phyloP scores from a whole-genome alignment of 2,888 invertebrate species.

The Agrotis puta region DNA sequence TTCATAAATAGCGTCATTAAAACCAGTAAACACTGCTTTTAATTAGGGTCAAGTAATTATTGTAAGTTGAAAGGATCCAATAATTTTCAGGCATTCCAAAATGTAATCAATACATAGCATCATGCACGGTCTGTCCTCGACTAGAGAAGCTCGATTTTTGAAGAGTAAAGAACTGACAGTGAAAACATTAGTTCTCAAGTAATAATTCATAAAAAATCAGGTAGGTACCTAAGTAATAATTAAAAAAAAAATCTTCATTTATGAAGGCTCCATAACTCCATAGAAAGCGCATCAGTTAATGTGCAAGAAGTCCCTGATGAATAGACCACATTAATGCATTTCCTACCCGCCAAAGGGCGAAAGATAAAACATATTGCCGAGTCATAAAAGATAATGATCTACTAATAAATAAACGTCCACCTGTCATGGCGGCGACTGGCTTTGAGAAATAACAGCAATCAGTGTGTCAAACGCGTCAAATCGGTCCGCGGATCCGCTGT shows the following conservation, averaged over 20 bases:
- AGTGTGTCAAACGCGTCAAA: conserved; percentile 69
- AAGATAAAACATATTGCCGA: conserved; percentile 60
- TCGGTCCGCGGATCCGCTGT: conserved; percentile 66
- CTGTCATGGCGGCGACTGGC: conserved; percentile 65
- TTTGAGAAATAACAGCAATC: conserved; percentile 73
- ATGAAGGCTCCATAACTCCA: conserved; percentile 25
- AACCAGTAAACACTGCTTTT: too few species aligned
- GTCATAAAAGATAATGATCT: conserved; percentile 67
- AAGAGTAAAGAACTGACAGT: neutral
- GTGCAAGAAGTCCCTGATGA: conserved; percentile 45
- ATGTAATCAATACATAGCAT: neutral
- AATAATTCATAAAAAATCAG: too few species aligned
- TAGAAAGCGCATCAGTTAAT: conserved; percentile 28
- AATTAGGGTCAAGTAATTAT: neutral
- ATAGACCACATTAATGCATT: conserved; percentile 52
- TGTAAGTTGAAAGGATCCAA: neutral
- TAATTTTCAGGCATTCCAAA: neutral
- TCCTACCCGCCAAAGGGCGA: conserved; percentile 58
- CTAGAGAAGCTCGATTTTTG: neutral
- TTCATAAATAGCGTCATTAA: too few species aligned
- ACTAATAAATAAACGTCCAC: conserved; percentile 68
- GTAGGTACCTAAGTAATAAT: too few species aligned
- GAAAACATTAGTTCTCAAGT: neutral
- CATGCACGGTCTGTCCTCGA: neutral
- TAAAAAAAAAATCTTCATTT: conserved; percentile 7